Base-by-base conservation (phyloP, 2,113 vertebrate genomes). In the Sylvietta virens region DNA sequence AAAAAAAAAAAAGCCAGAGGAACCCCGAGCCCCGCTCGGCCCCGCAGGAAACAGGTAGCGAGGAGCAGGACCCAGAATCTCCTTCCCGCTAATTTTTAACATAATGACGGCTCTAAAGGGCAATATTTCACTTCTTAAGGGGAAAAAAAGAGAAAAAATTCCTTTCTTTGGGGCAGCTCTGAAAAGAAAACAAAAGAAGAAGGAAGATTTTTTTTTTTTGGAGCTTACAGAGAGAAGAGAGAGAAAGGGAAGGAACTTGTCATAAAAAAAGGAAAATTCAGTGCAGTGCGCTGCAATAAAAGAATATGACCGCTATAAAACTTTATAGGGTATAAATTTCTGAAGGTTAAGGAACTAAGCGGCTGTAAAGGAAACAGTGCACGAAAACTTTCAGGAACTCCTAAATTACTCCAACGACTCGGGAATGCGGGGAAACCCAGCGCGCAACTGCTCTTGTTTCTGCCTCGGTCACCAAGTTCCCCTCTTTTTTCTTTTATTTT, bases 241-340 rank as follows among this genome's bases (percentile, higher is more conserved):
- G 96, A 96, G 96, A 95, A 96, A 96, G 94, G 98, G 97, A 98
- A 98, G 98, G 96, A 98, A 97, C 97, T 98, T 98, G 98, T 98
- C 98, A 98, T 99, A 98, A 99, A 99, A 97, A 91, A 88, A 66
- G 98, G 98, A 98, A 98, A 98, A 99, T 98, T 97, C 98, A 98
- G 97, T 96, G 98, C 98, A 97, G 98, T 97, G 98, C 87, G 98
- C 98, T 93, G 99, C 98, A 98, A 98, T 99, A 99, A 99, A 99
- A 99, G 98, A 99, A 99, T 99, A 99, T 99, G 99, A 99, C 98
- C 98, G 98, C 98, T 98, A 99, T 99, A 99, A 99, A 99, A 99
- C 97, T 99, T 99, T 99, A 99, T 99, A 98, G 99, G 98, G 99
- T 99, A 99, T 99, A 99, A 98, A 99, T 99, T 99, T 99, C 98